Percentiles rank a stretch among this genome's conserved stretches.
phyloP scores from a whole-genome alignment of 92 coral and sea anemone genomes.

The Muricea muricata region DNA sequence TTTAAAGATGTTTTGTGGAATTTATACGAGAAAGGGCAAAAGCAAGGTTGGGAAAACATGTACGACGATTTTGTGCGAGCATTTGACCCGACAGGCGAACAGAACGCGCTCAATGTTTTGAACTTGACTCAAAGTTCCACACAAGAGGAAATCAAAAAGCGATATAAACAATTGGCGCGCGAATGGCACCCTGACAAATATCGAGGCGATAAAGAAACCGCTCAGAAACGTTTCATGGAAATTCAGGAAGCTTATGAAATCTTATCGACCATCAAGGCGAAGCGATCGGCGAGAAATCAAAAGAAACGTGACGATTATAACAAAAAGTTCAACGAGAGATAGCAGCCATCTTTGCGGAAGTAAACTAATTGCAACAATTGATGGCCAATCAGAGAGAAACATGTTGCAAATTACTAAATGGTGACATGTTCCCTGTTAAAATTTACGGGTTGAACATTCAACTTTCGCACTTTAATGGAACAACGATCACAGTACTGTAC shows the following conservation, averaged over 20 bases:
- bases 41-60: conserved; percentile 93
- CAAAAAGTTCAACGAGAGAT: conserved; percentile 63
- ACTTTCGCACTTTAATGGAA: no score
- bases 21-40: conserved; percentile 86
- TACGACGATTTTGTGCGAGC: conserved; percentile 97
- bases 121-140: conserved; percentile 85
- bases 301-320: conserved; percentile 72
- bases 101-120: conserved; percentile 87
- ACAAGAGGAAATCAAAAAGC: conserved; percentile 84
- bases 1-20: conserved; percentile 91
- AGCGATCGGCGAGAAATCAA: conserved; percentile 77
- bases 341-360: conserved; percentile 8
- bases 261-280: conserved; percentile 80
- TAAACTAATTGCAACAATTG: neutral
- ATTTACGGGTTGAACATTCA: neutral
- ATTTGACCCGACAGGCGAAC: conserved; percentile 98
- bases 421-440: neutral
- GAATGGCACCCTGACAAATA: conserved; percentile 95
- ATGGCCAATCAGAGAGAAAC: conserved; percentile 1
- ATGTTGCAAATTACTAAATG: neutral
- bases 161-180: conserved; percentile 89
- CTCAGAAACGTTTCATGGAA: conserved; percentile 90
- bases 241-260: conserved; percentile 97
- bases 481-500: no score
- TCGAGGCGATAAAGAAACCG: conserved; percentile 76